Percentiles rank a stretch among this genome's conserved stretches.
phyloP scores from a whole-genome alignment of 1,140 invertebrate genomes.

The Brachionus koreanus region DNA sequence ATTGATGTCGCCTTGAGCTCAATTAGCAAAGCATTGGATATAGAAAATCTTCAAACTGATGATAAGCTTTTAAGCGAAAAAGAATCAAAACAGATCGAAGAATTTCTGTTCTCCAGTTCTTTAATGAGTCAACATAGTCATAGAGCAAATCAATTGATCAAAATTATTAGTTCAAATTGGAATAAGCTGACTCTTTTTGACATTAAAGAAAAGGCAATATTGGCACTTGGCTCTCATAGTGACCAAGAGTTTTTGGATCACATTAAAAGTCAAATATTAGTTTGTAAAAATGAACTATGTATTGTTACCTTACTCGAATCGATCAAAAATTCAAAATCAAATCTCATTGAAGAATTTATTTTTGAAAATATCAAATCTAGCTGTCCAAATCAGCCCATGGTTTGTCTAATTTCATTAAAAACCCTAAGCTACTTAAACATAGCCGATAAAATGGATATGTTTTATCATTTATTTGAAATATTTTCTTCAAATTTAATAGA shows the following conservation, averaged over 20 bases:
- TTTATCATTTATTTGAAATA: neutral
- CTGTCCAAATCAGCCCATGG: neutral
- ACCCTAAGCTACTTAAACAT: neutral
- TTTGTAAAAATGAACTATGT: neutral
- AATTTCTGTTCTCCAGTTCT: slow-evolving; percentile 5
- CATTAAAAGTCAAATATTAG: neutral
- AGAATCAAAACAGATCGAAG: neutral
- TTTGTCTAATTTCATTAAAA: slow-evolving; percentile 3
- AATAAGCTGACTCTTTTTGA: neutral
- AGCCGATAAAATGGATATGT: neutral
- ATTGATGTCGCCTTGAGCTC: neutral
- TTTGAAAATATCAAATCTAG: neutral
- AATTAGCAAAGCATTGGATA: neutral
- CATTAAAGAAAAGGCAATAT: neutral
- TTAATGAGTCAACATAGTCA: neutral
- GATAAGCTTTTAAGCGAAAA: neutral
- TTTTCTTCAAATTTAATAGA: neutral
- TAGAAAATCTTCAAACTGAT: neutral
- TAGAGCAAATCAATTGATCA: neutral
- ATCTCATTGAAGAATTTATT: neutral
- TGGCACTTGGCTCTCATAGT: neutral
- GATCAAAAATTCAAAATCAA: neutral
- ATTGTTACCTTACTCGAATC: neutral
- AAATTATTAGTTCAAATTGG: neutral
- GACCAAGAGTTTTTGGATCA: neutral